Evolutionary conservation across 2,113 vertebrate species (phyloP).

Genomic region (Lophotis ruficrista): DNA sequence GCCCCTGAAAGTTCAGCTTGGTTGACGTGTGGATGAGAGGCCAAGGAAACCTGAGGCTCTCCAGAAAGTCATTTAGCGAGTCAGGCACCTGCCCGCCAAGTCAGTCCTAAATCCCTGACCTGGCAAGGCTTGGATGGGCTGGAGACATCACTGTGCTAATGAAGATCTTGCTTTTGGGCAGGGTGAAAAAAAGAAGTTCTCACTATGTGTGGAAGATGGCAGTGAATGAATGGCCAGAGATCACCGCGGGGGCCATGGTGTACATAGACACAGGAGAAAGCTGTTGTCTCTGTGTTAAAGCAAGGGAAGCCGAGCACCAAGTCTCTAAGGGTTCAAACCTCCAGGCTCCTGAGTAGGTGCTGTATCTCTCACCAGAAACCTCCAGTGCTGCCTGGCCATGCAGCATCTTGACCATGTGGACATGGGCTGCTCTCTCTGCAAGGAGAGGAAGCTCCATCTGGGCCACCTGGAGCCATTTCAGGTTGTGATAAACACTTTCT

Average conservation of each 20-base stretch:
- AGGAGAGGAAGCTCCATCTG: not conserved
- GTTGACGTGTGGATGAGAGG: not conserved
- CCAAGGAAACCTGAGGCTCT: constrained; percentile 15
- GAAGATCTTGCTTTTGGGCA: not conserved
- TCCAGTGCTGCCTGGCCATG: not conserved
- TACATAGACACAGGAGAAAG: not conserved
- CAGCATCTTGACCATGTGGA: accelerated
- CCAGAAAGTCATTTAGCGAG: not conserved
- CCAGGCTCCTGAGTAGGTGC: not conserved
- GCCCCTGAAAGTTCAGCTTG: not conserved
- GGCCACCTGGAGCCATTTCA: not conserved
- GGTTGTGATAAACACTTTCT: not conserved
- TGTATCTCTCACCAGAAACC: not conserved
- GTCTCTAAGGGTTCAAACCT: not conserved
- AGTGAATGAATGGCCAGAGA: not conserved
- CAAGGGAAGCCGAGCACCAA: not conserved
- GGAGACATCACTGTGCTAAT: not conserved
- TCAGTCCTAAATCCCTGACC: not conserved
- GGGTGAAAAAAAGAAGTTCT: not conserved
- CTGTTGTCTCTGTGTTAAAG: not conserved
- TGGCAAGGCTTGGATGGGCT: not conserved
- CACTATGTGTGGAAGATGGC: not conserved
- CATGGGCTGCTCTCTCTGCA: not conserved
- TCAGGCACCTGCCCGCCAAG: not conserved
- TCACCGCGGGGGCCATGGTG: not conserved